phyloP scores from a whole-genome alignment of 1,140 invertebrate species.

The Drosophila orosa region DNA sequence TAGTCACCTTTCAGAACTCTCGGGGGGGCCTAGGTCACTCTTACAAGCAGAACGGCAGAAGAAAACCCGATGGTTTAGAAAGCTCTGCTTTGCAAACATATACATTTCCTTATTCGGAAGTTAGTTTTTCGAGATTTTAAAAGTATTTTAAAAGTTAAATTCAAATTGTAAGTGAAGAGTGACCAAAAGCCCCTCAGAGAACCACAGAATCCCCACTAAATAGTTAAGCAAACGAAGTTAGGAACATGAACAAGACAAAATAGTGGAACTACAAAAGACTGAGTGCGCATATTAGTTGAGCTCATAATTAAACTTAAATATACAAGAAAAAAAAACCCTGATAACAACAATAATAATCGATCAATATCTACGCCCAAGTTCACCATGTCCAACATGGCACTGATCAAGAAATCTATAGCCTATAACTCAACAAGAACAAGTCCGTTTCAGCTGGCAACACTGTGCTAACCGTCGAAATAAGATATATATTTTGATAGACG shows the following conservation, averaged over 20 bases:
- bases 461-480: conserved; percentile 56
- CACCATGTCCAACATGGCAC: conserved; percentile 71
- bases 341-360: conserved; percentile 41
- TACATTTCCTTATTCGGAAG: not conserved
- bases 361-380: conserved; percentile 34
- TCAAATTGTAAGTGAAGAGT: not conserved
- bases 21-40: conserved; percentile 1
- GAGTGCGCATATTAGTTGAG: conserved; percentile 83
- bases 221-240: conserved; percentile 55
- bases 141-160: not conserved
- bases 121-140: not conserved
- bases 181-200: not conserved
- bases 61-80: no score
- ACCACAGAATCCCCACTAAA: conserved; percentile 25
- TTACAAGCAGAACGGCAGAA: no score
- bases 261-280: conserved; percentile 83
- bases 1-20: conserved; percentile 2
- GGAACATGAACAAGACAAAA: conserved; percentile 76
- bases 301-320: conserved; percentile 78
- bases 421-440: conserved; percentile 70
- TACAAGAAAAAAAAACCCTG: conserved; percentile 56
- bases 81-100: not conserved
- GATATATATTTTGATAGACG: conserved; percentile 58
- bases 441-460: conserved; percentile 81
- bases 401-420: conserved; percentile 30